Conservation (phyloP, 2,888 invertebrate genomes). For the Erebia ligea region DNA sequence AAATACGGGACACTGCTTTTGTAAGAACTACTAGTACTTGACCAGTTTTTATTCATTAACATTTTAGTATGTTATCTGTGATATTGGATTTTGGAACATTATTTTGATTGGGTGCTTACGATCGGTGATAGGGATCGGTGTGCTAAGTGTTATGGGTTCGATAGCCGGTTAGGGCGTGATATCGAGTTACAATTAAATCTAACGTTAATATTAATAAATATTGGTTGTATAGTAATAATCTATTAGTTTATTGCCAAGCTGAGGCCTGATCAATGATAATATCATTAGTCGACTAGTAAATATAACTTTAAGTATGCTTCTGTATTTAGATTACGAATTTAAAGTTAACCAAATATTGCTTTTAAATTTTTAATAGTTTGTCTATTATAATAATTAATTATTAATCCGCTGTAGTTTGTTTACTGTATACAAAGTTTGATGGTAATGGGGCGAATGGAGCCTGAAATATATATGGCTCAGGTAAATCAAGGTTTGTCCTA, state of each 20-base stretch:
- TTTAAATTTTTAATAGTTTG: too few relatives aligned
- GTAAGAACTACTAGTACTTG: background rate
- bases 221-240: constrained; percentile 5
- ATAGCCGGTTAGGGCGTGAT: constrained; percentile 25
- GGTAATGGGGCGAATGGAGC: too few relatives aligned
- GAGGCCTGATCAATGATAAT: background rate
- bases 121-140: constrained; percentile 24
- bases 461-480: too few relatives aligned
- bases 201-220: constrained; percentile 18
- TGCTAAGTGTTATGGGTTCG: constrained; percentile 31
- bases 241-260: background rate
- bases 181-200: constrained; percentile 29
- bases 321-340: too few relatives aligned
- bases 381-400: too few relatives aligned
- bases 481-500: too few relatives aligned
- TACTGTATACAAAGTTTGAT: too few relatives aligned
- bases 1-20: background rate
- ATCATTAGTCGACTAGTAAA: too few relatives aligned
- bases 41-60: constrained; percentile 19
- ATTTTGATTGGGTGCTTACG: constrained; percentile 39
- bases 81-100: constrained; percentile 35
- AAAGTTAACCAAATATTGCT: too few relatives aligned
- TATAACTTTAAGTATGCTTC: too few relatives aligned
- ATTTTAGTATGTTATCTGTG: constrained; percentile 25
- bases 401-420: too few relatives aligned